Conservation (phyloP, 2,888 invertebrate species). For the Autographa pulchrina region DNA sequence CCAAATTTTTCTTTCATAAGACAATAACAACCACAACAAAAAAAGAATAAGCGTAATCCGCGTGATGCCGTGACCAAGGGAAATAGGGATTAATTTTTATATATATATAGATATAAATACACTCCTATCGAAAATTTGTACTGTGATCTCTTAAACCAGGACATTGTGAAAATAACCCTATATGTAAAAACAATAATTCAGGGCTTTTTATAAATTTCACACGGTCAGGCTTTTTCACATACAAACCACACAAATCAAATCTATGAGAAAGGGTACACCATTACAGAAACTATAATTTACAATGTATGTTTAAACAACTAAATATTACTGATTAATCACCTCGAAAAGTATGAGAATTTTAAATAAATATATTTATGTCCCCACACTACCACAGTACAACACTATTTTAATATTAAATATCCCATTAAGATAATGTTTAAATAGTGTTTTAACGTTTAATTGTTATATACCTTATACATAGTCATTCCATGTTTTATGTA, state of each 20-base stretch:
- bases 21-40: too few species aligned
- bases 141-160: too few species aligned
- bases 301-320: slow-evolving; percentile 4
- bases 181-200: too few species aligned
- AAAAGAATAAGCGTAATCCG: too few species aligned
- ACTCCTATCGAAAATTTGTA: too few species aligned
- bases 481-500: background rate
- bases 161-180: too few species aligned
- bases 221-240: slow-evolving; percentile 20
- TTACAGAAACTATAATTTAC: slow-evolving; percentile 19
- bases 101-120: too few species aligned
- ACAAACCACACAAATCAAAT: slow-evolving; percentile 20
- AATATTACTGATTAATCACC: slow-evolving; percentile 25
- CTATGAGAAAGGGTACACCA: slow-evolving; percentile 12
- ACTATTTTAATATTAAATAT: slow-evolving; percentile 61
- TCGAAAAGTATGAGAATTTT: slow-evolving; percentile 30
- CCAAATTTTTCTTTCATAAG: too few species aligned
- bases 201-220: background rate
- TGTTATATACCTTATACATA: background rate
- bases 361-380: slow-evolving; percentile 47
- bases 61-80: too few species aligned
- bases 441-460: slow-evolving; percentile 47
- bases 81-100: too few species aligned
- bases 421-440: slow-evolving; percentile 63
- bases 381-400: slow-evolving; percentile 37